A percentile compares a stretch with the other conserved stretches of the same genome.
phyloP scores from a whole-genome alignment of 2,888 invertebrate species.

The Pseudolycoriella hygida region DNA sequence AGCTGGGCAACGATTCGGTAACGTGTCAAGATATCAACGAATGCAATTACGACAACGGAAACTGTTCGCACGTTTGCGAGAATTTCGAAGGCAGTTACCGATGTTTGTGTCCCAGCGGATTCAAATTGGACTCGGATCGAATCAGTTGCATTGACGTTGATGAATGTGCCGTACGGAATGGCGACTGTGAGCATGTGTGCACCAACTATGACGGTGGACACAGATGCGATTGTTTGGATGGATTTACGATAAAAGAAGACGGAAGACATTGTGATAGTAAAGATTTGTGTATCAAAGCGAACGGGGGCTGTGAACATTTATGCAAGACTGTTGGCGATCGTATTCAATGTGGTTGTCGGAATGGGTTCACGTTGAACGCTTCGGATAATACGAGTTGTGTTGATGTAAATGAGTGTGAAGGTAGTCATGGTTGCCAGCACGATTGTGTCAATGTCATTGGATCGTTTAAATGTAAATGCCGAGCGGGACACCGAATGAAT shows the following conservation, averaged over 20 bases:
- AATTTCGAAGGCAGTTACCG: slow-evolving; percentile 34
- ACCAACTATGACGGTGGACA: slow-evolving; percentile 34
- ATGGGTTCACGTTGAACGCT: slow-evolving; percentile 24
- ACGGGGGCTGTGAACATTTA: slow-evolving; percentile 37
- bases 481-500: slow-evolving; percentile 33
- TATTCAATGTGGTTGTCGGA: slow-evolving; percentile 25
- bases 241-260: slow-evolving; percentile 20
- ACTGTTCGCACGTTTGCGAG: slow-evolving; percentile 35
- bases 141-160: slow-evolving; percentile 14
- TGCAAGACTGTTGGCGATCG: slow-evolving; percentile 15
- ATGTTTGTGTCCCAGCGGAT: slow-evolving; percentile 32
- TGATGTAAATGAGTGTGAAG: slow-evolving; percentile 30
- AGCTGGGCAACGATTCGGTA: slow-evolving; percentile 15
- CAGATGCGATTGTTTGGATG: slow-evolving; percentile 32
- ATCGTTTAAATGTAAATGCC: slow-evolving; percentile 40
- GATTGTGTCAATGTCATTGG: slow-evolving; percentile 32
- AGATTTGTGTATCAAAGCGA: slow-evolving; percentile 29
- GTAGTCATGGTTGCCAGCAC: slow-evolving; percentile 27
- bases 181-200: slow-evolving; percentile 35
- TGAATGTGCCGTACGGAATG: slow-evolving; percentile 22
- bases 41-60: slow-evolving; percentile 30
- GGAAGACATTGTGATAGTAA: slow-evolving; percentile 24
- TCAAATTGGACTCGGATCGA: slow-evolving; percentile 24
- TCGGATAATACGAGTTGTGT: slow-evolving; percentile 21
- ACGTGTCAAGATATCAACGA: slow-evolving; percentile 30